Percentiles rank a stretch among this genome's conserved stretches.
These are phyloP conservation scores for Bombus sylvicola DNA, from an alignment of 1,140 invertebrate species.

Conservation along the genomic window DNA sequence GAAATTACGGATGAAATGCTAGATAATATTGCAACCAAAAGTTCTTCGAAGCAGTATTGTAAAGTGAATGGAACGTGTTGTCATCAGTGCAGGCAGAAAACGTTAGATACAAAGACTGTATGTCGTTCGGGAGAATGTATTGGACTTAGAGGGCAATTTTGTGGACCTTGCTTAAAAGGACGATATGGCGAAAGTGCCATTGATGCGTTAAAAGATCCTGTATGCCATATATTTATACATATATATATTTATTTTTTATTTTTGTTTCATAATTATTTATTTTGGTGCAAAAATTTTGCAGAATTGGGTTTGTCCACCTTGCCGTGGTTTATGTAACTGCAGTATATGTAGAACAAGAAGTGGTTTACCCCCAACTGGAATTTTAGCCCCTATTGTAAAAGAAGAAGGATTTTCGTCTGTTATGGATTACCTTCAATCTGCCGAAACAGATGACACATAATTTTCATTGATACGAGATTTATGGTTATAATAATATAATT, in stretches of 20 bases:
- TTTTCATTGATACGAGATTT: not conserved
- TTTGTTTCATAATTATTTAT: not conserved
- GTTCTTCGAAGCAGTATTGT: constrained; percentile 72
- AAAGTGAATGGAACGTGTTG: constrained; percentile 75
- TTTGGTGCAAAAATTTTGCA: constrained; percentile 41
- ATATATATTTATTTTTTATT: not conserved
- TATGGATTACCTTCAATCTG: constrained; percentile 69
- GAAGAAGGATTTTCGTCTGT: constrained; percentile 75
- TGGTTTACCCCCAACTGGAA: constrained; percentile 81
- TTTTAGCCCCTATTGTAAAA: constrained; percentile 74
- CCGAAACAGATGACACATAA: constrained; percentile 34
- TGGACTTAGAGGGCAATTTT: constrained; percentile 82
- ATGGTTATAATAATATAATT: constrained; percentile 4
- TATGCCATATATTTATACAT: constrained; percentile 54
- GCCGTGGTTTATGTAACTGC: constrained; percentile 81
- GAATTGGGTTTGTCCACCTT: constrained; percentile 82
- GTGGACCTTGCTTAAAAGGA: constrained; percentile 80
- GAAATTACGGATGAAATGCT: constrained; percentile 78
- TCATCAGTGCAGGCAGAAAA: constrained; percentile 83
- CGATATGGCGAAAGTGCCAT: constrained; percentile 81
- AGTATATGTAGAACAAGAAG: constrained; percentile 80
- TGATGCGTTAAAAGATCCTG: constrained; percentile 79
- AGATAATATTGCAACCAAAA: constrained; percentile 71
- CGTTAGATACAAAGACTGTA: constrained; percentile 81
- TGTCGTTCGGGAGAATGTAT: constrained; percentile 79